A percentile compares a stretch with the other conserved stretches of the same genome.
Conservation (phyloP, 2,888 invertebrate genomes). For the Limnephilus lunatus region DNA sequence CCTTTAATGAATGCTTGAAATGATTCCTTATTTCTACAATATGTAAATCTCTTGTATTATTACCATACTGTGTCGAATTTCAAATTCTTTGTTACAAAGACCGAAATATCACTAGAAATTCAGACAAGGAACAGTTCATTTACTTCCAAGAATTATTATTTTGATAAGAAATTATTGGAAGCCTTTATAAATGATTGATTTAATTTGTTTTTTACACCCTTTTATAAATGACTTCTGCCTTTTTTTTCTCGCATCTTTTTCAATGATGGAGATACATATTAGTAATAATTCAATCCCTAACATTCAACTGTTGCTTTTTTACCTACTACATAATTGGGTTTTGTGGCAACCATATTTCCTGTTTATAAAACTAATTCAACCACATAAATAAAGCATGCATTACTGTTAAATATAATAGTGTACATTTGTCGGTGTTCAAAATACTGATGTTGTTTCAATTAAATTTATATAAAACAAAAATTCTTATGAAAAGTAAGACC, state of each 20-base stretch:
- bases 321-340: background rate
- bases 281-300: background rate
- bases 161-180: background rate
- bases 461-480: background rate
- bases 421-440: background rate
- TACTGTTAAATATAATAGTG: background rate
- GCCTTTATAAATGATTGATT: background rate
- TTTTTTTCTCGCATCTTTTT: background rate
- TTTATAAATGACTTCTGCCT: background rate
- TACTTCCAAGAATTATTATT: background rate
- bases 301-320: background rate
- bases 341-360: constrained; percentile 2
- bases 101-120: background rate
- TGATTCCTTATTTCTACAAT: constrained; percentile 9
- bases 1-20: constrained; percentile 8
- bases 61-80: constrained; percentile 16
- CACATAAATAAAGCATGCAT: background rate
- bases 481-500: background rate
- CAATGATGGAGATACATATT: background rate
- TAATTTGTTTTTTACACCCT: background rate
- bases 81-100: constrained; percentile 23
- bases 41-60: constrained; percentile 28
- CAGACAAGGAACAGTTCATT: background rate
- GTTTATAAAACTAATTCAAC: background rate
- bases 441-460: background rate